These are phyloP conservation scores for Astatotilapia flaviijosephi DNA, from an alignment of 2,113 vertebrate species.

Conservation along the genomic window DNA sequence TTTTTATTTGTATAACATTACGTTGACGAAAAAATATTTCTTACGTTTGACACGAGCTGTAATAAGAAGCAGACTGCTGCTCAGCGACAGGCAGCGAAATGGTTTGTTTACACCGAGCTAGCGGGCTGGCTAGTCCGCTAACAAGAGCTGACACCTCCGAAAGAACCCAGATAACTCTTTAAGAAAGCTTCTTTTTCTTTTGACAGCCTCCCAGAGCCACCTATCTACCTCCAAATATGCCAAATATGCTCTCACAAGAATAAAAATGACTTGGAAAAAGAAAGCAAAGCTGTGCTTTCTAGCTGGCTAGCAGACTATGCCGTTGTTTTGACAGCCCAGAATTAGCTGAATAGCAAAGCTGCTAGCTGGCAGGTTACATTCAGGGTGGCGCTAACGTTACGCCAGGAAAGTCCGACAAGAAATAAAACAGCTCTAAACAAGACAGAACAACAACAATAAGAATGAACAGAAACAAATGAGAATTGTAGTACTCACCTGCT, in stretches of 20 bases:
- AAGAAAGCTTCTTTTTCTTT: neutral
- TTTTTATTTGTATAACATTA: neutral
- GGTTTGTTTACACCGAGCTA: slow-evolving; percentile 71
- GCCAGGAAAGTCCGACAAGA: slow-evolving; percentile 10
- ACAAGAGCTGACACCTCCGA: slow-evolving; percentile 14
- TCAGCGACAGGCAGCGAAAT: neutral
- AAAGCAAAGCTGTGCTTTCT: neutral
- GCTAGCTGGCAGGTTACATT: slow-evolving; percentile 44
- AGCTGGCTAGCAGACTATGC: slow-evolving; percentile 38
- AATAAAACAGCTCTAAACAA: slow-evolving; percentile 18
- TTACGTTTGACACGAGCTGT: neutral
- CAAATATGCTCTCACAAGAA: neutral
- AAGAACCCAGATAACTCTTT: slow-evolving; percentile 31
- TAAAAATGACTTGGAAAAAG: neutral
- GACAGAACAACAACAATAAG: neutral
- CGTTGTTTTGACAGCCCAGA: slow-evolving; percentile 61
- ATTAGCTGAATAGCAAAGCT: slow-evolving; percentile 57
- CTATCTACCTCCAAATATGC: neutral
- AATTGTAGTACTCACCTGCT: slow-evolving; percentile 17
- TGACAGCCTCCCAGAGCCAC: slow-evolving; percentile 37
- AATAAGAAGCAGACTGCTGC: neutral
- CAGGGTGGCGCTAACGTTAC: neutral
- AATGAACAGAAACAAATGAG: neutral
- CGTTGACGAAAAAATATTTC: neutral
- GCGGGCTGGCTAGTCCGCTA: slow-evolving; percentile 50